Evolutionary conservation across 2,113 vertebrate species (phyloP).

Genomic region (Notothenia coriiceps): DNA sequence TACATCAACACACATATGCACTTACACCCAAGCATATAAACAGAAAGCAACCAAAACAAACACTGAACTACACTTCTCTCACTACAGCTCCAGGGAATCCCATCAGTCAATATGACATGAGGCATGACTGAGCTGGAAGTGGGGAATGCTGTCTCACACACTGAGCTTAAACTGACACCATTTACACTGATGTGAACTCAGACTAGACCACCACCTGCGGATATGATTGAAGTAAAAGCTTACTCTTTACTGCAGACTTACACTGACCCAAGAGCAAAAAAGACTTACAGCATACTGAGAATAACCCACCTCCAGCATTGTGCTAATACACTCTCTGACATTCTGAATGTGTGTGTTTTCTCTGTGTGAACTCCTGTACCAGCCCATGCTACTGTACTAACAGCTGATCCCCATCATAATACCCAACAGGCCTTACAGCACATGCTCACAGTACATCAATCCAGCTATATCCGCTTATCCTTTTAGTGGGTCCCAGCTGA

Average conservation of each 20-base stretch:
- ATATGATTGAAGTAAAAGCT: constrained; percentile 52
- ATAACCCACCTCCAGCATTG: constrained; percentile 25
- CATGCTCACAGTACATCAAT: constrained; percentile 56
- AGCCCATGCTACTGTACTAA: constrained; percentile 65
- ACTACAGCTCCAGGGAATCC: constrained; percentile 76
- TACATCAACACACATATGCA: constrained; percentile 21
- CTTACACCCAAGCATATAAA: constrained; percentile 56
- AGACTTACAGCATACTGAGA: constrained; percentile 25
- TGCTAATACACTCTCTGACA: constrained; percentile 37
- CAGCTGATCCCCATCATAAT: constrained; percentile 75
- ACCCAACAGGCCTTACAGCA: constrained; percentile 45
- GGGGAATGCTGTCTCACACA: constrained; percentile 72
- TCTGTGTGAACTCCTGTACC: constrained; percentile 51
- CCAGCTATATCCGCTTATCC: constrained; percentile 27
- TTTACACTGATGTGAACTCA: constrained; percentile 70
- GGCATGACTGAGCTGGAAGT: constrained; percentile 79
- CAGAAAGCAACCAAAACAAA: constrained; percentile 76
- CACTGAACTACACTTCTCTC: constrained; percentile 73
- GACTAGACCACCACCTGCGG: constrained; percentile 54
- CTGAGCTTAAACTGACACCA: constrained; percentile 64
- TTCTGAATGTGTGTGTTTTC: constrained; percentile 20
- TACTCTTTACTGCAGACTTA: constrained; percentile 30
- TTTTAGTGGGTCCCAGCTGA: constrained; percentile 24
- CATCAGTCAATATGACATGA: constrained; percentile 80
- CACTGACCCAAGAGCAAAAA: constrained; percentile 45